These are phyloP conservation scores for Neodontobutis hainanensis DNA, from an alignment of 2,113 vertebrate species.

Conservation along the genomic window DNA sequence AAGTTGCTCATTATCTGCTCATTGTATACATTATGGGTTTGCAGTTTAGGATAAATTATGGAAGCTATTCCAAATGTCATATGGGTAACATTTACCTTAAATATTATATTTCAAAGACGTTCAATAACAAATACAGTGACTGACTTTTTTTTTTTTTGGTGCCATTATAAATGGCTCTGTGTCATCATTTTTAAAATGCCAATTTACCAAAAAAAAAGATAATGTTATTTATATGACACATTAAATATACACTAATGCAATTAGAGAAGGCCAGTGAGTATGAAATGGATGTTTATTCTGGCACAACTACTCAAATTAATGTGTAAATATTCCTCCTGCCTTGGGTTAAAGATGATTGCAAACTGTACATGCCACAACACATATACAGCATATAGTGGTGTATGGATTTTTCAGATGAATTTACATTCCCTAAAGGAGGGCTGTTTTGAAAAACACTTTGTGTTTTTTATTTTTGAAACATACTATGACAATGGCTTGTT, in stretches of 20 bases:
- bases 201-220: slow-evolving; percentile 35
- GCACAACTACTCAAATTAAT: not conserved
- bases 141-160: slow-evolving; percentile 22
- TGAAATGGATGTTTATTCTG: slow-evolving; percentile 16
- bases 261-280: slow-evolving; percentile 16
- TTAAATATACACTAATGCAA: slow-evolving; percentile 5
- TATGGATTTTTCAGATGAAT: slow-evolving; percentile 30
- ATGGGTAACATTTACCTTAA: slow-evolving; percentile 51
- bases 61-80: slow-evolving; percentile 24
- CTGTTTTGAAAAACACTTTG: slow-evolving; percentile 25
- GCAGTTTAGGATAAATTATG: slow-evolving; percentile 13
- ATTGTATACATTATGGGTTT: slow-evolving; percentile 37
- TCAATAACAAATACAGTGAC: not conserved
- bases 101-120: slow-evolving; percentile 3
- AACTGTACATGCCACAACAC: slow-evolving; percentile 9
- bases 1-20: slow-evolving; percentile 31
- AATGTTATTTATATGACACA: too few species aligned
- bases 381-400: slow-evolving; percentile 8
- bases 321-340: not conserved
- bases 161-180: slow-evolving; percentile 42
- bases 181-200: slow-evolving; percentile 53
- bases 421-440: slow-evolving; percentile 30
- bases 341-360: slow-evolving; percentile 1
- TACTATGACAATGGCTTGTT: slow-evolving; percentile 34
- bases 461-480: slow-evolving; percentile 50